Evolutionary conservation across 35 echinoderm and acorn worm genomes (phyloP).

Genomic region (Apostichopus japonicus): DNA sequence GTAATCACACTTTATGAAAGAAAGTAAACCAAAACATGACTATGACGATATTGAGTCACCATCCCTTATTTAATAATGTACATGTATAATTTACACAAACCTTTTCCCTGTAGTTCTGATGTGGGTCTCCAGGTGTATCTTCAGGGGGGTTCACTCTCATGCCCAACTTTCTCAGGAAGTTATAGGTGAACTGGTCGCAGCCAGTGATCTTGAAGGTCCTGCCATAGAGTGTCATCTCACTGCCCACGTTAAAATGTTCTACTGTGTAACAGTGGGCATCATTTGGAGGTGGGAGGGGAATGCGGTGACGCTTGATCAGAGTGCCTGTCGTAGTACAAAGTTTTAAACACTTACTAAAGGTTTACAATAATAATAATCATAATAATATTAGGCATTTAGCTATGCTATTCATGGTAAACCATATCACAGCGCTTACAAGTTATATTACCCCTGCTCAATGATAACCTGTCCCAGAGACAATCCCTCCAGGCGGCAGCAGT

Average conservation of each 20-base stretch:
- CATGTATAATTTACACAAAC: constrained; percentile 9
- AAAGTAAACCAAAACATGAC: no score
- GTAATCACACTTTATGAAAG: no score
- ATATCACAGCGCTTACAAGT: no score
- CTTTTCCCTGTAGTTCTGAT: constrained; percentile 82
- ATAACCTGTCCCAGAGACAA: no score
- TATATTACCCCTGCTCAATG: no score
- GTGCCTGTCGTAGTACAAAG: constrained; percentile 66
- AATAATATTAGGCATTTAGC: no score
- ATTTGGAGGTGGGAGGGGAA: constrained; percentile 91
- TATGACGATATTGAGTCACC: no score
- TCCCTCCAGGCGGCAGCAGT: no score
- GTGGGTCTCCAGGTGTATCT: constrained; percentile 76
- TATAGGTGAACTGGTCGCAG: constrained; percentile 97
- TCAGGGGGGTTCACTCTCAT: constrained; percentile 73
- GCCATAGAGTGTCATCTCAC: constrained; percentile 83
- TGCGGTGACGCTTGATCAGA: constrained; percentile 84
- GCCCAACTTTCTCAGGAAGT: constrained; percentile 91
- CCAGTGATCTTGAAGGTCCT: constrained; percentile 95
- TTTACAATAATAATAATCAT: no score
- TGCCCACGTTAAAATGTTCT: constrained; percentile 90
- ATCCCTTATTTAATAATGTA: no score
- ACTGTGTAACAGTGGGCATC: constrained; percentile 95
- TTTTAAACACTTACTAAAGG: neutral
- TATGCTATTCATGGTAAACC: no score